Evolutionary conservation across 2,113 vertebrate species (phyloP), one percentile per base, ranked within the genome.

Genomic region (Taxidea taxus): DNA sequence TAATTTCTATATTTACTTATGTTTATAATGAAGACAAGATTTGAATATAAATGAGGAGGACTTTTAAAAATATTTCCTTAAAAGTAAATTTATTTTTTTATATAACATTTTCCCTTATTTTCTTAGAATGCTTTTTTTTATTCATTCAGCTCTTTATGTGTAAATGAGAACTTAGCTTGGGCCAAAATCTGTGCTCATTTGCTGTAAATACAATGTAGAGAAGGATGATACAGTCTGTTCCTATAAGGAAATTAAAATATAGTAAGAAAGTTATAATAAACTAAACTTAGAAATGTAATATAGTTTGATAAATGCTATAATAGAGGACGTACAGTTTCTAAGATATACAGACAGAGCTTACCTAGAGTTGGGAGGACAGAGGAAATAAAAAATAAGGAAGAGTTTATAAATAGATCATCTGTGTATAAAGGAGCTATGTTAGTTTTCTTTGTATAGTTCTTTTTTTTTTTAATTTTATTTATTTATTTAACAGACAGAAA

Each of bases 1-100:
- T 94, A 97, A 92, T 91, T 96, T 98, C 96, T 98, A 90, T 87
- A 96, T 96, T 96, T 95, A 95, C 66, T 96, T 39, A 51, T 68
- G 60, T 85, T 97, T 97, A 75, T 82, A 95, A 83, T 42, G 44
- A 95, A 20, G 42, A 68, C 14, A 92, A 80, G 37, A 78, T 95
- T 94, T 96, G 42, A 85, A 93, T 95, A 87, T 80, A 89, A 95
- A 86, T 84, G 70, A 93, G 10, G 90, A 56, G 3, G 0, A 31
- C 34, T 93, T 97, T 85, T 25, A 0, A 25, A 64, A 95, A 89
- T 91, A 94, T 58, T 96, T 37, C 64, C 87, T n/a, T 49, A 93
- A 97, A 94, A 51, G 16, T 44, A 83, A 78, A 94, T 91, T 88
- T 66, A 91, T 85, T 87, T 96, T 96, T 93, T 90, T 58, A 93